Percentiles rank a stretch among this genome's conserved stretches.
Conservation (phyloP, 1,140 invertebrate genomes). For the Eufriesea mexicana region DNA sequence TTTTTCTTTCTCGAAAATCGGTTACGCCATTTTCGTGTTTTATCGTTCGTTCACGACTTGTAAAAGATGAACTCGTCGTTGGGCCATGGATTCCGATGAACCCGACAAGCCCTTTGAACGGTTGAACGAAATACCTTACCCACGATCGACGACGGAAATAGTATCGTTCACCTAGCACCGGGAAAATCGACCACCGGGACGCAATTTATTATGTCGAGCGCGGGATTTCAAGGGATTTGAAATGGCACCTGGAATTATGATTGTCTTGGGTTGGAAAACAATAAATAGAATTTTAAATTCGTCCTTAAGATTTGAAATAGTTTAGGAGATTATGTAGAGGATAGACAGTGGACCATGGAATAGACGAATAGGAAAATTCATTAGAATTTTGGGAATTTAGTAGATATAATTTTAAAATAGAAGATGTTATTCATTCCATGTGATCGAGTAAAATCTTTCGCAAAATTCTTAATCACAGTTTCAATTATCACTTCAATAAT, state of each 20-base stretch:
- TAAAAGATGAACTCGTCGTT: slow-evolving; percentile 9
- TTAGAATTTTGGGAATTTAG: neutral
- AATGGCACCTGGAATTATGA: neutral
- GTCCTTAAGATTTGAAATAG: too few relatives aligned
- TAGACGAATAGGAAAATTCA: neutral
- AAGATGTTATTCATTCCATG: too few relatives aligned
- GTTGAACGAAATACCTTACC: slow-evolving; percentile 45
- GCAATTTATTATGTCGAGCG: slow-evolving; percentile 32
- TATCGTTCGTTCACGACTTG: neutral
- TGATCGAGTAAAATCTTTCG: too few relatives aligned
- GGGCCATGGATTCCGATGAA: neutral
- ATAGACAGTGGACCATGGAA: too few relatives aligned
- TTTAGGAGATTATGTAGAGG: too few relatives aligned
- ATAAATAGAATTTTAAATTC: too few relatives aligned
- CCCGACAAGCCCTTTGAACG: slow-evolving; percentile 26
- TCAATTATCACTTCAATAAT: too few relatives aligned
- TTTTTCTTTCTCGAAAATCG: neutral
- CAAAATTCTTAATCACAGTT: too few relatives aligned
- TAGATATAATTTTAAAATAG: too few relatives aligned
- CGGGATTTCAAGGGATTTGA: neutral
- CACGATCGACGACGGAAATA: slow-evolving; percentile 60
- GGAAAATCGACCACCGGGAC: slow-evolving; percentile 57
- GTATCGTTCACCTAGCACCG: slow-evolving; percentile 61
- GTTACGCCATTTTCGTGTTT: neutral
- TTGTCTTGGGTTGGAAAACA: too few relatives aligned